Conservation (phyloP, 2,888 invertebrate species). For the Physocephala rufipes region DNA sequence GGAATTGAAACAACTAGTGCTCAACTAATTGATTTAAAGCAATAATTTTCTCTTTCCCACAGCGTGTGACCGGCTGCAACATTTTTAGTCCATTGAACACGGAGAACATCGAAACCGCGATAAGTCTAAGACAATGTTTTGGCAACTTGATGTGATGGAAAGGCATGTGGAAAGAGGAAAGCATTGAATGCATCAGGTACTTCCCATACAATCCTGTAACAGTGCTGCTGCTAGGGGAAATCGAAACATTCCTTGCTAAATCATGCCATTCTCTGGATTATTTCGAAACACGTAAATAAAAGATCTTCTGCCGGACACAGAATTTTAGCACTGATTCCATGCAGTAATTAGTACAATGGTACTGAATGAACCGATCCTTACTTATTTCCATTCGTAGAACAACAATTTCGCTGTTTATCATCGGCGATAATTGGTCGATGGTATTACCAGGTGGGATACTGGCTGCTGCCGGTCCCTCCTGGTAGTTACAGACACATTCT, state of each 20-base stretch:
- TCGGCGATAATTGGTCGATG: not conserved
- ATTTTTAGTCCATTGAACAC: constrained; percentile 43
- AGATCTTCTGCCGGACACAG: constrained; percentile 36
- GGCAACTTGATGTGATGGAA: constrained; percentile 17
- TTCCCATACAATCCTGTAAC: not conserved
- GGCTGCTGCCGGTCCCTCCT: constrained; percentile 1
- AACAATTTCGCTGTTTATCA: constrained; percentile 1
- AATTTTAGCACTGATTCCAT: constrained; percentile 55
- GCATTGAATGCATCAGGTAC: too few species aligned
- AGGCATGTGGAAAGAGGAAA: constrained; percentile 1
- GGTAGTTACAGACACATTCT: constrained; percentile 43
- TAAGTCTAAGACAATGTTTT: constrained; percentile 37
- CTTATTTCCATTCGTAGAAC: not conserved
- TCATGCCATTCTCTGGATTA: not conserved
- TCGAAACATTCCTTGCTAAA: constrained; percentile 4
- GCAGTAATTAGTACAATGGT: too few species aligned
- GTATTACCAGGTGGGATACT: not conserved
- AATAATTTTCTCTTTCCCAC: constrained; percentile 63
- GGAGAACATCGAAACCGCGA: not conserved
- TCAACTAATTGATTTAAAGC: constrained; percentile 66
- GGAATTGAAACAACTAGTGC: constrained; percentile 66
- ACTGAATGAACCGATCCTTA: too few species aligned
- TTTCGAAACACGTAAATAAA: constrained; percentile 39
- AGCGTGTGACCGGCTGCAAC: constrained; percentile 50
- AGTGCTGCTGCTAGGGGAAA: constrained; percentile 23